Conservation (phyloP, 2,113 vertebrate species). For the Sinocyclocheilus anophthalmus region DNA sequence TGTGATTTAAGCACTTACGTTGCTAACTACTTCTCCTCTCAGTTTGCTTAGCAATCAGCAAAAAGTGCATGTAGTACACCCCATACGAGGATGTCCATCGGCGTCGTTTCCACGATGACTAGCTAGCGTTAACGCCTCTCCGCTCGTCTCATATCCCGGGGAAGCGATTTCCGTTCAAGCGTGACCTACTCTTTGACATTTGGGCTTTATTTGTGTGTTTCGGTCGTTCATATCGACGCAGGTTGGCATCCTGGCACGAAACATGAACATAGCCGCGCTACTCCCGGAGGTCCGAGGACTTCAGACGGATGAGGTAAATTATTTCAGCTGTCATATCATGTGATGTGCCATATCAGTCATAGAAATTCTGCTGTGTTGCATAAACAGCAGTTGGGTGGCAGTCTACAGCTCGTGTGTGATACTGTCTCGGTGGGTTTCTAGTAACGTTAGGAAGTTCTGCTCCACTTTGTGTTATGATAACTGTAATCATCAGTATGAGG, state of each 20-base stretch:
- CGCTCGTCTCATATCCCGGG: background rate
- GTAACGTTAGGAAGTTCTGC: background rate
- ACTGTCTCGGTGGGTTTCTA: background rate
- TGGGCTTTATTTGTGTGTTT: background rate
- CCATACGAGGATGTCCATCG: constrained; percentile 19
- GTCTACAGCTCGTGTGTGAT: background rate
- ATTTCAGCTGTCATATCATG: background rate
- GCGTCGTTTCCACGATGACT: constrained; percentile 24
- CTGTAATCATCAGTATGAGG: background rate
- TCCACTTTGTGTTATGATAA: background rate
- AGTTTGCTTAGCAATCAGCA: too few relatives aligned
- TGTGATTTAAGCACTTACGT: too few relatives aligned
- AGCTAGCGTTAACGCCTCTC: constrained; percentile 4
- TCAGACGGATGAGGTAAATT: constrained; percentile 72
- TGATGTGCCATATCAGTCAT: background rate
- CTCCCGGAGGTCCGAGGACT: constrained; percentile 74
- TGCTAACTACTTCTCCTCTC: too few relatives aligned
- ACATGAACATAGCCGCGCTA: constrained; percentile 69
- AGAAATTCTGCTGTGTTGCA: background rate
- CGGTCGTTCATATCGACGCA: background rate
- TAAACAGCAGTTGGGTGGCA: background rate
- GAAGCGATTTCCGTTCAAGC: background rate
- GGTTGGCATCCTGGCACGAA: background rate
- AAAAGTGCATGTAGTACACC: too few relatives aligned
- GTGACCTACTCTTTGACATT: background rate